phyloP scores from a whole-genome alignment of 2,888 invertebrate genomes.

The Thecocarcelia acutangulata region DNA sequence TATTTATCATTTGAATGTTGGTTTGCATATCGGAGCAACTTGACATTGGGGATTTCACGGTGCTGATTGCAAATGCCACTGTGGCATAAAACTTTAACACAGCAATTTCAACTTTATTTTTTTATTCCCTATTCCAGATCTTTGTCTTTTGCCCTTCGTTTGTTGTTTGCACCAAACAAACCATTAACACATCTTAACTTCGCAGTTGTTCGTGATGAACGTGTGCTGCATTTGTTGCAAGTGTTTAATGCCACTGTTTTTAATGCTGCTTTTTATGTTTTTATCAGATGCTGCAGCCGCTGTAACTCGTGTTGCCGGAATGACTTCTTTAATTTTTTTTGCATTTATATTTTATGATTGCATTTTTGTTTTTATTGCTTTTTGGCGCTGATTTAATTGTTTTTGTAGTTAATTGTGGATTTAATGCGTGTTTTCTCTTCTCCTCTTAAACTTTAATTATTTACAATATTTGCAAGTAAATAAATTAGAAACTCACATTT shows the following conservation, averaged over 20 bases:
- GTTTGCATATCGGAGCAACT: slow-evolving; percentile 9
- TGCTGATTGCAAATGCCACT: slow-evolving; percentile 56
- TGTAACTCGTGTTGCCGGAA: slow-evolving; percentile 3
- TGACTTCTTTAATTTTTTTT: slow-evolving; percentile 25
- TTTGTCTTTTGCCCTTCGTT: slow-evolving; percentile 12
- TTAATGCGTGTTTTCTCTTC: slow-evolving; percentile 42
- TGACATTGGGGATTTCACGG: slow-evolving; percentile 54
- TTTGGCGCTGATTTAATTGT: slow-evolving; percentile 67
- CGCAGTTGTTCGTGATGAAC: slow-evolving; percentile 53
- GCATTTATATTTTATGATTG: slow-evolving; percentile 47
- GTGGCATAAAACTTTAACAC: slow-evolving; percentile 33
- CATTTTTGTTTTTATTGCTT: slow-evolving; percentile 56
- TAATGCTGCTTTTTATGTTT: slow-evolving; percentile 9
- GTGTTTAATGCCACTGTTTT: slow-evolving; percentile 39
- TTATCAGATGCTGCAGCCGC: slow-evolving; percentile 14
- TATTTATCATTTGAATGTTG: not conserved
- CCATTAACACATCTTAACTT: slow-evolving; percentile 27
- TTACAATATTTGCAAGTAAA: slow-evolving; percentile 44
- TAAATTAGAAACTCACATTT: slow-evolving; percentile 34
- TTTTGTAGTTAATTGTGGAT: slow-evolving; percentile 61
- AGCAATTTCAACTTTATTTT: slow-evolving; percentile 12
- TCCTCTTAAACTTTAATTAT: slow-evolving; percentile 44
- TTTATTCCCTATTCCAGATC: slow-evolving; percentile 22
- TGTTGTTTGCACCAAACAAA: not conserved
- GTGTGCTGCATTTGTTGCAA: slow-evolving; percentile 58